Conservation (phyloP, 2,113 vertebrate genomes). For the Percina caprodes region DNA sequence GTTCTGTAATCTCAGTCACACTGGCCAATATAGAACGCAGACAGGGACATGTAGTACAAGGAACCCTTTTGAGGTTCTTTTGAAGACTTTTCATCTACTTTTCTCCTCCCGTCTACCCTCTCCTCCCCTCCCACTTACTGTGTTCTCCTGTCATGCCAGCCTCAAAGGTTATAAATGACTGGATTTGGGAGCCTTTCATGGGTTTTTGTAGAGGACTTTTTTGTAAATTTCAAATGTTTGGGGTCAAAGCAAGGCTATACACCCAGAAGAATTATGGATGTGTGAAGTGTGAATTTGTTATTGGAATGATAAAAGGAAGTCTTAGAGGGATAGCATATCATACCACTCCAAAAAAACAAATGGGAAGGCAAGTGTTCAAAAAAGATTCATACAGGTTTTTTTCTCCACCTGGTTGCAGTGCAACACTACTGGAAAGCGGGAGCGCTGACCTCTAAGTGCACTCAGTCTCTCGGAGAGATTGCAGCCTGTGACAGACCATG, state of each 20-base stretch:
- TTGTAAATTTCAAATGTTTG: constrained; percentile 68
- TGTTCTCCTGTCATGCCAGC: constrained; percentile 63
- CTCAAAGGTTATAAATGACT: constrained; percentile 68
- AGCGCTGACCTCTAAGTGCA: constrained; percentile 75
- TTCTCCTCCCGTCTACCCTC: neutral
- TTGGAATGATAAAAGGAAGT: constrained; percentile 75
- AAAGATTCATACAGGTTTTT: constrained; percentile 47
- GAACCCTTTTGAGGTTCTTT: constrained; percentile 41
- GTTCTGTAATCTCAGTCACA: constrained; percentile 8
- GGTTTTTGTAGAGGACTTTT: constrained; percentile 51
- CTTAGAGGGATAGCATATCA: constrained; percentile 50
- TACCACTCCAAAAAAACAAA: constrained; percentile 45
- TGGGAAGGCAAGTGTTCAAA: constrained; percentile 41
- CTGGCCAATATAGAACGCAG: constrained; percentile 6
- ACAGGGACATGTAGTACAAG: constrained; percentile 33
- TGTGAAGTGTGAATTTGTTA: constrained; percentile 68
- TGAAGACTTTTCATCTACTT: constrained; percentile 32
- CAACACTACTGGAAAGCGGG: constrained; percentile 21
- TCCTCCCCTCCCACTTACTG: constrained; percentile 38
- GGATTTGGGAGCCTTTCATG: constrained; percentile 64
- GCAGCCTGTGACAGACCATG: constrained; percentile 54
- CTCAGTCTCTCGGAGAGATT: constrained; percentile 58
- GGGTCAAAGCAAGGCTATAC: constrained; percentile 76
- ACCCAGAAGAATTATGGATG: constrained; percentile 69
- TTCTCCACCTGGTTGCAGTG: constrained; percentile 26